phyloP scores from a whole-genome alignment of 2,113 vertebrate genomes.

The Mandrillus leucophaeus region DNA sequence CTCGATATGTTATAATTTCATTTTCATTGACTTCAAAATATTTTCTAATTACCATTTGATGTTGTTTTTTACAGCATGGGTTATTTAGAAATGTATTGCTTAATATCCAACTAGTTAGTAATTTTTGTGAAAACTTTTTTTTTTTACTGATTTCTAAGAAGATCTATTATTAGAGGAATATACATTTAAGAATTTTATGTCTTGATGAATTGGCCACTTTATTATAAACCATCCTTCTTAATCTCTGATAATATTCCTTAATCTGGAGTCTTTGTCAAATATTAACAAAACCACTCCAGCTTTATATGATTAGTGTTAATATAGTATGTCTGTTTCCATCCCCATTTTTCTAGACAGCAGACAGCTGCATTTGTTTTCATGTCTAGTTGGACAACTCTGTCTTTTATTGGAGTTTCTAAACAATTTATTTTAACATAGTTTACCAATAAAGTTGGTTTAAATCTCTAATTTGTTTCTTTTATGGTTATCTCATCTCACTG shows the following conservation, averaged over 20 bases:
- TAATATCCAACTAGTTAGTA: not conserved
- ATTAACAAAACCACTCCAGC: not conserved
- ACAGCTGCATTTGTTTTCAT: not conserved
- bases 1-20: not conserved
- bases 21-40: not conserved
- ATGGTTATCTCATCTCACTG: not conserved
- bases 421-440: conserved; percentile 23
- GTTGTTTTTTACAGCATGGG: not conserved
- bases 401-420: not conserved
- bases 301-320: not conserved
- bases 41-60: not conserved
- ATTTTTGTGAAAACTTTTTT: not conserved
- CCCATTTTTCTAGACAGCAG: not conserved
- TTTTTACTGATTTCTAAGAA: not conserved
- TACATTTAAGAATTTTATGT: not conserved
- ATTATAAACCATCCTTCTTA: not conserved
- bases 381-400: not conserved
- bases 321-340: not conserved
- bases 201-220: not conserved
- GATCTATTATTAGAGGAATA: not conserved
- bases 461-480: conserved; percentile 10
- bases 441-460: not conserved
- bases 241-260: not conserved
- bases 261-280: not conserved
- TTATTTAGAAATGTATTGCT: not conserved